phyloP scores from a whole-genome alignment of 37 sponge, comb jelly and placozoan genomes.

The Dysidea cf. avara region DNA sequence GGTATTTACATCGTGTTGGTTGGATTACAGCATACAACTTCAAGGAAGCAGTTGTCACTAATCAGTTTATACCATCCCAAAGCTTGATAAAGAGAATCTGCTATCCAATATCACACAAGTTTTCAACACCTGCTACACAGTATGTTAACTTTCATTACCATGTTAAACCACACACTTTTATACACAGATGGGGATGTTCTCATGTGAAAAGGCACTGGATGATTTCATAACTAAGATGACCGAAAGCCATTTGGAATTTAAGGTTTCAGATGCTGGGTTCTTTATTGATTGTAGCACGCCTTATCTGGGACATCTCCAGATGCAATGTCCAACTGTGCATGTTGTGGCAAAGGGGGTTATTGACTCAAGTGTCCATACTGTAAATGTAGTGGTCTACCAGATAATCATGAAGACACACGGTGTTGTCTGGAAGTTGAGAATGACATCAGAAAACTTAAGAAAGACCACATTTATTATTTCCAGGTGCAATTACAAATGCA shows the following conservation, averaged over 20 bases:
- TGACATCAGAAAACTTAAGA: background rate
- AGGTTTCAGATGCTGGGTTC: background rate
- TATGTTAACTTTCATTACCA: background rate
- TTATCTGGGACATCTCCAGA: slow-evolving; percentile 20
- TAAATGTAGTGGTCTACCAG: background rate
- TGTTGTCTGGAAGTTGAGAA: slow-evolving; percentile 2
- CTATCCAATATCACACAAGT: background rate
- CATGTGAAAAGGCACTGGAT: background rate
- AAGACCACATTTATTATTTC: background rate
- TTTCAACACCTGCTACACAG: too few relatives aligned
- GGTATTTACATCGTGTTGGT: background rate
- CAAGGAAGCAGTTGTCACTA: background rate
- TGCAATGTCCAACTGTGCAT: background rate
- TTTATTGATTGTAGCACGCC: background rate
- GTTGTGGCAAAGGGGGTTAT: too few relatives aligned
- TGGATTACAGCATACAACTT: slow-evolving; percentile 1
- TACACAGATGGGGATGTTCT: background rate
- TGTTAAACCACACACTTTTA: background rate
- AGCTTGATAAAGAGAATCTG: slow-evolving; percentile 11
- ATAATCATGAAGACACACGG: background rate
- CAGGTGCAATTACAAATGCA: background rate
- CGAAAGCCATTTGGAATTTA: background rate
- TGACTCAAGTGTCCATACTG: slow-evolving; percentile 22
- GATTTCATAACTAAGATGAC: background rate
- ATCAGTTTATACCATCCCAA: slow-evolving; percentile 1